Conservation (phyloP, 2,888 invertebrate genomes). For the Agrochola macilenta region DNA sequence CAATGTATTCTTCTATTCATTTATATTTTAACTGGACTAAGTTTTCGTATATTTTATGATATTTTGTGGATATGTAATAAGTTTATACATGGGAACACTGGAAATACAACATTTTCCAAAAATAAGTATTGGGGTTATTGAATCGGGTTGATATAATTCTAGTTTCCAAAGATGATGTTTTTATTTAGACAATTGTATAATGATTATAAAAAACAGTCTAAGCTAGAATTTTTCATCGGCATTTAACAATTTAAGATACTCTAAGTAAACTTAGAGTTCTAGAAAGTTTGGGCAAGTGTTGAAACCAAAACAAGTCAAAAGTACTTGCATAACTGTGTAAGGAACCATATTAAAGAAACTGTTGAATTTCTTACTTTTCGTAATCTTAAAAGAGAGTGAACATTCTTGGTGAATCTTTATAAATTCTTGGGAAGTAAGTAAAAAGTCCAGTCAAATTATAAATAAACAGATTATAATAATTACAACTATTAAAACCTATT, state of each 20-base stretch:
- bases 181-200: not conserved
- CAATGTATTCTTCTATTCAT: constrained; percentile 41
- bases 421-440: not conserved
- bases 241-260: no score
- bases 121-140: not conserved
- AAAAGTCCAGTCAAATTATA: constrained; percentile 57
- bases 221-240: no score
- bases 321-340: no score
- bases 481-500: constrained; percentile 65
- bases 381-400: not conserved
- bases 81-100: not conserved
- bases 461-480: constrained; percentile 52
- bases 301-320: not conserved
- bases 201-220: not conserved
- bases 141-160: no score
- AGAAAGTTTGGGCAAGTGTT: not conserved
- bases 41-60: constrained; percentile 26
- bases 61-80: constrained; percentile 43
- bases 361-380: not conserved
- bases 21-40: constrained; percentile 53
- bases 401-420: not conserved
- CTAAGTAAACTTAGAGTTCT: not conserved
- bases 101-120: not conserved
- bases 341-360: no score
- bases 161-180: not conserved